phyloP scores from a whole-genome alignment of 2,797 vertebrate genomes.

The Tokudaia muenninki region DNA sequence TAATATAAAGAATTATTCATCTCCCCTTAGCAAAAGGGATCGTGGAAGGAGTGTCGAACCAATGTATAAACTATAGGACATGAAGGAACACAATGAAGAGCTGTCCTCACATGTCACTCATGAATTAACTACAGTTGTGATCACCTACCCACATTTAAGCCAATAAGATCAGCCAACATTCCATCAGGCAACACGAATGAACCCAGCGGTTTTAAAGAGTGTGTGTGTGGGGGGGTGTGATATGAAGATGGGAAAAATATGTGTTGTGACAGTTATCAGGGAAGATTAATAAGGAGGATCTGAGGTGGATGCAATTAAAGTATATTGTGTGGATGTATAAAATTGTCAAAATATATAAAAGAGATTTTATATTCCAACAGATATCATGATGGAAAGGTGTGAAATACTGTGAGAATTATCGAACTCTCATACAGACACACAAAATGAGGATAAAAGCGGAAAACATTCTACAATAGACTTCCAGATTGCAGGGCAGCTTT shows the following conservation, averaged over 20 bases:
- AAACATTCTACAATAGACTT: neutral
- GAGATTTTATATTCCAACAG: neutral
- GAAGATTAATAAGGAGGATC: neutral
- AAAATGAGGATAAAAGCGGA: neutral
- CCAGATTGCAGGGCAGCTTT: neutral
- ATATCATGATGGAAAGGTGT: neutral
- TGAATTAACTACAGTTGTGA: neutral
- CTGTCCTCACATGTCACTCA: neutral
- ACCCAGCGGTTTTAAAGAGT: neutral
- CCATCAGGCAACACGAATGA: neutral
- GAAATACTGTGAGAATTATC: neutral
- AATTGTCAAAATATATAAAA: neutral
- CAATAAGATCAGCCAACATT: neutral
- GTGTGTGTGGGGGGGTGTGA: too few relatives aligned
- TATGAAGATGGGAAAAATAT: neutral
- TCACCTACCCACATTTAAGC: neutral
- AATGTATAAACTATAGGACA: too few relatives aligned
- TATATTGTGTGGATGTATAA: neutral
- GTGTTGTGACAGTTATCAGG: neutral
- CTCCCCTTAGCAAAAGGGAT: neutral
- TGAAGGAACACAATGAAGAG: too few relatives aligned
- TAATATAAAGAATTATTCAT: neutral
- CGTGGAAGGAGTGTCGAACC: neutral
- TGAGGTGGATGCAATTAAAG: neutral
- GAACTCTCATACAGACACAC: neutral